Base-by-base conservation (phyloP, 1,140 invertebrate species). In the Sitophilus oryzae region DNA sequence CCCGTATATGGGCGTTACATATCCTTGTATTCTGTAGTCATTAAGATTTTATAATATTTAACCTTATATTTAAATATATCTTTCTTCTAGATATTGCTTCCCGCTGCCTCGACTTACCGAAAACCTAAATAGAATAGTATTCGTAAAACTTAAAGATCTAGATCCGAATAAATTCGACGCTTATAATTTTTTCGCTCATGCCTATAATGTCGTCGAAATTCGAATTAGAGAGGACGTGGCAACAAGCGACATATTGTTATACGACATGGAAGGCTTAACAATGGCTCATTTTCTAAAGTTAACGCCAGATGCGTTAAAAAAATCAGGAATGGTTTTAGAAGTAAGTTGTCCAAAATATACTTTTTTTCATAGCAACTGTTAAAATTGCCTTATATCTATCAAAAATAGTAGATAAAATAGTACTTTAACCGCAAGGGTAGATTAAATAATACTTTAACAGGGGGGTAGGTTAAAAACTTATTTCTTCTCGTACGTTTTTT, bases 261-360 rank as follows among this genome's bases (percentile, higher is more conserved):
- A 58, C 16, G 61, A 63, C 37, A 44, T 63, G 6, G 47, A 63
- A 18, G 48, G 52, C 14, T 6, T 55, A 10, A 51, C 36, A 14
- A 37, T 61, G 4, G 36, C 38, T 10, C 59, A 63, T 48, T 19
- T 58, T 6, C 8, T 52, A 1, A 60, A 63, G 49, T 15, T 56
- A 21, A 50, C 52, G 1, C 43, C 52, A 2, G 50, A 36, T 22
- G 5, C 45, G 4, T n/a, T 63, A 4, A 55, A 51, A 47, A 60
- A 61, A 41, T 15, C 56, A 22, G 25, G 37, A 4, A 52, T 18
- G 19, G 40, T 63, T 14, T 51, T 61, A 5, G 56, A 63, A 53
- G 61, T 63, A 56, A 50, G 14, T 47, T 47, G 16, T 30, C 3
- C 4, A 30, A 30, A 4, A 15, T 46, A 71, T 74, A 44, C 62